Conservation (phyloP, 2,113 vertebrate species). For the Caloenas nicobarica region DNA sequence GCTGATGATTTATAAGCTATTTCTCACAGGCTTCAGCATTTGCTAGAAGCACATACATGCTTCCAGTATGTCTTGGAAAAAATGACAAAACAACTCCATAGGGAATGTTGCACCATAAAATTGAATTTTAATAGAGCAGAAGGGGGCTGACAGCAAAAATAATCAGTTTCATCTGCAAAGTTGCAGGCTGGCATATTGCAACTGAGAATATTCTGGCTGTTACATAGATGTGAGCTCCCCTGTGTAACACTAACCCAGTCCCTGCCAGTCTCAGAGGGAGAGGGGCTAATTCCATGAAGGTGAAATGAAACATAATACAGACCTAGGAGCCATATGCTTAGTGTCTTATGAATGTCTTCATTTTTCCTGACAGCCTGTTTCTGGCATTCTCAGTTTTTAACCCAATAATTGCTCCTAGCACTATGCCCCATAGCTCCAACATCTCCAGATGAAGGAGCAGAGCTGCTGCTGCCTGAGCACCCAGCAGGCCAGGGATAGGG, state of each 20-base stretch:
- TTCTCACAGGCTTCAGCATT: neutral
- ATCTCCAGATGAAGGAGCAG: neutral
- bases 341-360: neutral
- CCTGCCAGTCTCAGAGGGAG: neutral
- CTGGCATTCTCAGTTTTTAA: neutral
- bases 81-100: neutral
- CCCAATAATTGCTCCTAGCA: neutral
- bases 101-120: neutral
- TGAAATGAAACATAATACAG: neutral
- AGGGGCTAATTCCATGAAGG: neutral
- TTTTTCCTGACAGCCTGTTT: neutral
- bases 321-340: neutral
- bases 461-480: neutral
- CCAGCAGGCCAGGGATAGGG: fast-evolving
- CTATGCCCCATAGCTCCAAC: fast-evolving
- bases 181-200: neutral
- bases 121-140: slow-evolving; percentile 4
- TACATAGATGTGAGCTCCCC: neutral
- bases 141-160: slow-evolving; percentile 14
- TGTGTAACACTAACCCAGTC: neutral
- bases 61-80: neutral
- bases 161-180: neutral
- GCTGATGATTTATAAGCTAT: neutral
- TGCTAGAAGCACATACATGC: neutral
- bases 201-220: neutral